Evolutionary conservation across 2,113 vertebrate genomes (phyloP).

Genomic region (Fukomys damarensis): DNA sequence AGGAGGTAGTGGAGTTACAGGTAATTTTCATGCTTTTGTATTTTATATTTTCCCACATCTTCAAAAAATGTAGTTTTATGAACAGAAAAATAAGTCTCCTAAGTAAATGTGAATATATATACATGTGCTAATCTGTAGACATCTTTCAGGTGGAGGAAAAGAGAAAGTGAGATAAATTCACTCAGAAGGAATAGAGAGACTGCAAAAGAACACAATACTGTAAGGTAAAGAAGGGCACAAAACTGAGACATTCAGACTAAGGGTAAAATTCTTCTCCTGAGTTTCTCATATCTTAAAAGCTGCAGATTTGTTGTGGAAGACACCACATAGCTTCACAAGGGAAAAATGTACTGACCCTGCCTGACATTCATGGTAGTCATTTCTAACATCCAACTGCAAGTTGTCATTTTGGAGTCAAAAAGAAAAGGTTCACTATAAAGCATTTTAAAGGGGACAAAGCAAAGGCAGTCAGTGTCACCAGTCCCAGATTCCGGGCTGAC

Average conservation of each 20-base stretch:
- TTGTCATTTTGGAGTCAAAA: background rate
- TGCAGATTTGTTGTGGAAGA: background rate
- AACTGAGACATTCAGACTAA: rapidly evolving
- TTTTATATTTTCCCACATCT: background rate
- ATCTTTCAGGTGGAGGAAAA: background rate
- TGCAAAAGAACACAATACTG: background rate
- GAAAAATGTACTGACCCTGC: background rate
- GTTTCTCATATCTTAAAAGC: background rate
- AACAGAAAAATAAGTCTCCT: background rate
- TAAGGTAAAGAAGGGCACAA: background rate
- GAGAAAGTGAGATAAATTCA: background rate
- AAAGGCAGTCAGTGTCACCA: conserved; percentile 26
- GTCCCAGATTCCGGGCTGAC: conserved; percentile 69
- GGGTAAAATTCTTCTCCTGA: background rate
- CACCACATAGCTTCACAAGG: rapidly evolving
- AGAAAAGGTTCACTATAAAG: background rate
- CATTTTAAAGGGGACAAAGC: background rate
- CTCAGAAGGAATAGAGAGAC: background rate
- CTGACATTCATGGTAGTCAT: background rate
- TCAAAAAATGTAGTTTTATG: background rate
- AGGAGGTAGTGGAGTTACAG: background rate
- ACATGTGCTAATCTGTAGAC: too few species aligned
- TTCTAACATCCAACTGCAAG: background rate
- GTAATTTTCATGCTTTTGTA: background rate
- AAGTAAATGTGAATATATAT: background rate